phyloP scores from a whole-genome alignment of 2,113 vertebrate species.

The Stercorarius parasiticus region DNA sequence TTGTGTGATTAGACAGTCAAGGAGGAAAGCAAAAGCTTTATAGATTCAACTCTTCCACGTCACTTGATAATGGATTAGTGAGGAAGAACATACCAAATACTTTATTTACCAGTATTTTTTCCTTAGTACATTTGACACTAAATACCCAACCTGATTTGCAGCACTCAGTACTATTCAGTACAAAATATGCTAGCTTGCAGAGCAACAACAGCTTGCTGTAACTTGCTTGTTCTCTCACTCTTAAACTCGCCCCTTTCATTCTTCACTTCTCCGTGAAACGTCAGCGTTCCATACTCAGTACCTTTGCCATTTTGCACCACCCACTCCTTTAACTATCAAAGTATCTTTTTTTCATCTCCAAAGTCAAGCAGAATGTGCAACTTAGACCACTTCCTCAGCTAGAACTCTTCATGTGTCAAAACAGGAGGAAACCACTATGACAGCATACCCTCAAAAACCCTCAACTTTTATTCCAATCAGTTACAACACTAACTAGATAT shows the following conservation, averaged over 20 bases:
- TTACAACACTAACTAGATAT: background rate
- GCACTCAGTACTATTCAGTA: background rate
- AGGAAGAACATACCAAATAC: background rate
- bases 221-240: background rate
- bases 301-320: background rate
- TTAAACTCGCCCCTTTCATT: background rate
- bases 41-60: background rate
- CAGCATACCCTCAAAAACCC: background rate
- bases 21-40: background rate
- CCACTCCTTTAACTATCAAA: background rate
- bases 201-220: background rate
- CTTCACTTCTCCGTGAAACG: background rate
- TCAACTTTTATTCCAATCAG: background rate
- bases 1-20: background rate
- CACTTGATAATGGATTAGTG: background rate
- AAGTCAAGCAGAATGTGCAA: background rate
- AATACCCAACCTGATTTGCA: background rate
- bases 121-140: background rate
- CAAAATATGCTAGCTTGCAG: background rate
- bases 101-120: background rate
- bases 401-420: background rate
- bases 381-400: slow-evolving; percentile 8
- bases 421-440: slow-evolving; percentile 3
- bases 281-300: background rate
- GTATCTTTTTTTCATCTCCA: background rate